Evolutionary conservation across 37 sponge, comb jelly and placozoan species (phyloP).

Genomic region (Spongia lamella): DNA sequence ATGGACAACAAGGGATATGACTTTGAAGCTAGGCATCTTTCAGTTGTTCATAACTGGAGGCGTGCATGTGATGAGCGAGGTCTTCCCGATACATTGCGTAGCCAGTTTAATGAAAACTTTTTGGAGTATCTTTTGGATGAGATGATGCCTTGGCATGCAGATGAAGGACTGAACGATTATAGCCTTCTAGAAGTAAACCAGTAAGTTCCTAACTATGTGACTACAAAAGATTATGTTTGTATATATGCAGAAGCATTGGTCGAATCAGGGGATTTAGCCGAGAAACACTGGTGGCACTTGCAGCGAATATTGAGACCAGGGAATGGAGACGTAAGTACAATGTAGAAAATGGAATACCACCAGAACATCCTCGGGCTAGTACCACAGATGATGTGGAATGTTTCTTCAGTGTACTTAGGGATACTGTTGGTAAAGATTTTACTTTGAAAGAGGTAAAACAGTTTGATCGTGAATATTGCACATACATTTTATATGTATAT

Average conservation of each 20-base stretch:
- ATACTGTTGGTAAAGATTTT: slow-evolving; percentile 16
- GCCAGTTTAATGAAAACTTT: slow-evolving; percentile 3
- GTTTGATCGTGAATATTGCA: too few relatives aligned
- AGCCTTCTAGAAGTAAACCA: slow-evolving; percentile 17
- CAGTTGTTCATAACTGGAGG: slow-evolving; percentile 11
- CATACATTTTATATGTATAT: too few relatives aligned
- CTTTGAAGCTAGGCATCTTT: neutral
- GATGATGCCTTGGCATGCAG: slow-evolving; percentile 22
- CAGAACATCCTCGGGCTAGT: slow-evolving; percentile 9
- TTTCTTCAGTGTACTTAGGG: slow-evolving; percentile 7
- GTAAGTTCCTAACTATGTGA: neutral
- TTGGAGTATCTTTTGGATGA: slow-evolving; percentile 11
- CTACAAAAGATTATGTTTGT: neutral
- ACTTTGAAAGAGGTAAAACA: slow-evolving; percentile 10
- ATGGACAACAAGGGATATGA: too few relatives aligned
- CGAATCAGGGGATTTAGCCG: slow-evolving; percentile 10
- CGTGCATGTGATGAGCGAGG: slow-evolving; percentile 26
- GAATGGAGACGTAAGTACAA: slow-evolving; percentile 8
- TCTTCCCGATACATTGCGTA: neutral
- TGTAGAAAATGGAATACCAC: neutral
- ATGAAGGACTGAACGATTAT: slow-evolving; percentile 3
- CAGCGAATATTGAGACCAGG: slow-evolving; percentile 3
- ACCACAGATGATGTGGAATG: slow-evolving; percentile 28
- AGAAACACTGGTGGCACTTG: slow-evolving; percentile 5
- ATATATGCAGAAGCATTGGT: neutral